Base-by-base conservation (phyloP, 2,797 vertebrate species). In the Bradypodion ventrale region DNA sequence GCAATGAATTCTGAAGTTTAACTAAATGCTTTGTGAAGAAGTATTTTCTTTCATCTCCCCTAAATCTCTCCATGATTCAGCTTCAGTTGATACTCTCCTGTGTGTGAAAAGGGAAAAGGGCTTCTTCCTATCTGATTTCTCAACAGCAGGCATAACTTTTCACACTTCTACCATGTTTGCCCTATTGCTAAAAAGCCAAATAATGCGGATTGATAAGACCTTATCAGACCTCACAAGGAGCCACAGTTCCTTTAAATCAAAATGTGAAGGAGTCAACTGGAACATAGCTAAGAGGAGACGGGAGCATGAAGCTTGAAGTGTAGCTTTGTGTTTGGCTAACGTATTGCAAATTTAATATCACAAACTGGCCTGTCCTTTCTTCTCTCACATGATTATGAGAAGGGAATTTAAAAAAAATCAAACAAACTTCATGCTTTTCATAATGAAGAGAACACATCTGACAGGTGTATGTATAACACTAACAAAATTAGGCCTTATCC, bases 321-420 rank as follows among this genome's bases (percentile, higher is more conserved):
- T 16, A 0, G 0, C 65, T 7, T 60, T 19, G 1, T 62, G n/a
- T 63, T n/a, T 82, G 42, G 25, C 75, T 1, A 13, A 1, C 74
- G 80, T 90, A 16, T 89, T 89, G 12, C 66, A 89, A 91, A 91
- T 37, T 15, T 60, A 62, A 13, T 52, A 12, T 65, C 32, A 65
- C 35, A 78, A 44, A 74, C 72, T 56, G 78, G 52, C 85, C 46
- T 52, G 29, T 42, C 81, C 49, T 89, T 86, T 5, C 62, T 82
- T 90, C 37, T 27, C 82, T 32, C 82, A 76, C 42, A 69, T 88
- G 63, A 84, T 60, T 86, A n/a, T n/a, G n/a, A 82, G 32, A 83
- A 79, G 56, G 63, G 49, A 86, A 88, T 89, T 91, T 85, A 46
- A 69, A 81, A 75, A 88, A 73, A 85, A 77, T 87, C 44, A 42